Evolutionary conservation across 1,140 invertebrate genomes (phyloP).

Genomic region (Hesperophylax magnus): DNA sequence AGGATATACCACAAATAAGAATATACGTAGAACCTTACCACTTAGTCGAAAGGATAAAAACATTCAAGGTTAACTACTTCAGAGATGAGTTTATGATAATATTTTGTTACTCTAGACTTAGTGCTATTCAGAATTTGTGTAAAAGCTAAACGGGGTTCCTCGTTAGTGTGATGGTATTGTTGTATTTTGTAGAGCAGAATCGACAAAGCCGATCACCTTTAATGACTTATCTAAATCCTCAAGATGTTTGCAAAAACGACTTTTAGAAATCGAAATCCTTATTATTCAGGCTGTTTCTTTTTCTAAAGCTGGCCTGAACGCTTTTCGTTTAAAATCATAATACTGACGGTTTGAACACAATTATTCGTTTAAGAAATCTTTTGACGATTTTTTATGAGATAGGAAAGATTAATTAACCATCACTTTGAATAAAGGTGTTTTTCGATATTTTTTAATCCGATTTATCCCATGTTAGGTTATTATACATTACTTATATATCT

Average conservation of each 20-base stretch:
- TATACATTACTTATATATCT: no score
- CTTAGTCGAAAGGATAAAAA: no score
- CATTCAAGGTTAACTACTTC: no score
- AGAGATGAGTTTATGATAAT: background rate
- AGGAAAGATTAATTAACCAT: background rate
- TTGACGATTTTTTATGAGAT: background rate
- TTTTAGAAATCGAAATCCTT: background rate
- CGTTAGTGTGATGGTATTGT: constrained; percentile 22
- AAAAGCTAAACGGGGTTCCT: background rate
- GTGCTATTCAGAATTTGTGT: background rate
- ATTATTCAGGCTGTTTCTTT: background rate
- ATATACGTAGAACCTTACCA: no score
- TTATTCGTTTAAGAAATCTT: background rate
- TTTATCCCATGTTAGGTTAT: background rate
- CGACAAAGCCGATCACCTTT: background rate
- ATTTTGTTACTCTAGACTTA: background rate
- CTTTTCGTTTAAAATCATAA: background rate
- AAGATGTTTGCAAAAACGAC: constrained; percentile 22
- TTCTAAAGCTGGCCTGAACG: background rate
- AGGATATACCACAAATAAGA: no score
- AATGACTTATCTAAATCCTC: constrained; percentile 18
- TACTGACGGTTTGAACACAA: background rate
- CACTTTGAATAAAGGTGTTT: background rate
- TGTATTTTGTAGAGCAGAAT: background rate
- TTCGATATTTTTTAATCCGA: background rate